Conservation (phyloP, 2,888 invertebrate species). For the Mimachlamys varia region DNA sequence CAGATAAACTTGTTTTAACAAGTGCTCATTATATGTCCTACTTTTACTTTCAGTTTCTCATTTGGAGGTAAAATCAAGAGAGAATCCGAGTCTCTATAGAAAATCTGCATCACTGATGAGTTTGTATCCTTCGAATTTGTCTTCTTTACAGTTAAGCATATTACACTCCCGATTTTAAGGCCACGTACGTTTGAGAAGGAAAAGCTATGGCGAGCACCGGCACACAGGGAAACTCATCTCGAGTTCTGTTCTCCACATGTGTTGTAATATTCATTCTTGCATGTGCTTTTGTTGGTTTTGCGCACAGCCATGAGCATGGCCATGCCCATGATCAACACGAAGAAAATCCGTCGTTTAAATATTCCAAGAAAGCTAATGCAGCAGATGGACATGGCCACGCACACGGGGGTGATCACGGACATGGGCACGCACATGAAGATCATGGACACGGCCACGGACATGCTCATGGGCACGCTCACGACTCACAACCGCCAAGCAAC, state of each 20-base stretch:
- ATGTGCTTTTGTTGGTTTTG: conserved; percentile 37
- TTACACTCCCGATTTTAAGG: neutral
- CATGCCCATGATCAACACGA: conserved; percentile 78
- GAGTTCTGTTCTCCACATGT: neutral
- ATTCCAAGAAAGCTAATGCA: conserved; percentile 88
- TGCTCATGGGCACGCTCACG: conserved; percentile 62
- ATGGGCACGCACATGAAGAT: conserved; percentile 54
- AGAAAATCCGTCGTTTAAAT: conserved; percentile 89
- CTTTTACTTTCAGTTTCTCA: conserved; percentile 3
- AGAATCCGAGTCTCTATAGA: neutral
- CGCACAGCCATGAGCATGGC: conserved; percentile 51
- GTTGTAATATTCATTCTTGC: neutral
- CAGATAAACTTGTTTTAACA: too few relatives aligned
- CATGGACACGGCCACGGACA: conserved; percentile 63
- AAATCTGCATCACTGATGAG: neutral
- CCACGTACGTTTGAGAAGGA: neutral
- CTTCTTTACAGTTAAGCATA: neutral
- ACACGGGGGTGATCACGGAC: conserved; percentile 55
- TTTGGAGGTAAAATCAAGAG: neutral
- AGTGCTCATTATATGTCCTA: neutral
- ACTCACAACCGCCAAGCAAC: conserved; percentile 39
- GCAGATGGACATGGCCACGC: conserved; percentile 48
- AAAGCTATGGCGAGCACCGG: conserved; percentile 15
- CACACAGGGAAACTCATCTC: neutral
- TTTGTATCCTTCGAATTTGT: neutral